Evolutionary conservation across 2,888 invertebrate genomes (phyloP).

Genomic region (Drosophila niveifrons): DNA sequence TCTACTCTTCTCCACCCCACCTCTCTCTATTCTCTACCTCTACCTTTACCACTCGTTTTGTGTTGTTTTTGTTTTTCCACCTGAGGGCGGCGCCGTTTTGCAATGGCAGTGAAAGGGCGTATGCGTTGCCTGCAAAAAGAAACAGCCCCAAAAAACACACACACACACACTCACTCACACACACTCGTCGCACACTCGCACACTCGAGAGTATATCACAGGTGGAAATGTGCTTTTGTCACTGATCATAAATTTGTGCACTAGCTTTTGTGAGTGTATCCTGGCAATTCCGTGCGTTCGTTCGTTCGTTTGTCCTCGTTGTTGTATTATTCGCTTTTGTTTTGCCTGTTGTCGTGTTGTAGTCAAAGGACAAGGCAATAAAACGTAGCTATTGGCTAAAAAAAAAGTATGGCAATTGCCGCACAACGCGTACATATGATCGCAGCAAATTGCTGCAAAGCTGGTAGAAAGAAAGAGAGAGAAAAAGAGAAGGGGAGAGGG

Average conservation of each 20-base stretch:
- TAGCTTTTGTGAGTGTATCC: constrained; percentile 44
- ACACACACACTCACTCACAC: not conserved
- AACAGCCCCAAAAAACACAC: constrained; percentile 1
- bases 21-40: no score
- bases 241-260: constrained; percentile 77
- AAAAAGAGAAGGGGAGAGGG: not conserved
- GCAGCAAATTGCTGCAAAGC: constrained; percentile 25
- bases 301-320: constrained; percentile 16
- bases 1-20: not conserved
- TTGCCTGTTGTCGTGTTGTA: constrained; percentile 45
- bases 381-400: constrained; percentile 67
- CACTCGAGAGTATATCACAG: constrained; percentile 67
- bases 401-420: constrained; percentile 33
- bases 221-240: constrained; percentile 80
- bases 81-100: constrained; percentile 40
- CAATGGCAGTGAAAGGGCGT: constrained; percentile 72
- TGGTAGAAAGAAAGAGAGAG: not conserved
- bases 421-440: constrained; percentile 30
- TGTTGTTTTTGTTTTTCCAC: constrained; percentile 33
- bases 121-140: constrained; percentile 31
- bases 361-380: constrained; percentile 67
- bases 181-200: constrained; percentile 1
- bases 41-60: no score
- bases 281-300: constrained; percentile 9
- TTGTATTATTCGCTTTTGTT: constrained; percentile 42